Conservation (phyloP, 2,888 invertebrate genomes). For the Drosophila koepferae region DNA sequence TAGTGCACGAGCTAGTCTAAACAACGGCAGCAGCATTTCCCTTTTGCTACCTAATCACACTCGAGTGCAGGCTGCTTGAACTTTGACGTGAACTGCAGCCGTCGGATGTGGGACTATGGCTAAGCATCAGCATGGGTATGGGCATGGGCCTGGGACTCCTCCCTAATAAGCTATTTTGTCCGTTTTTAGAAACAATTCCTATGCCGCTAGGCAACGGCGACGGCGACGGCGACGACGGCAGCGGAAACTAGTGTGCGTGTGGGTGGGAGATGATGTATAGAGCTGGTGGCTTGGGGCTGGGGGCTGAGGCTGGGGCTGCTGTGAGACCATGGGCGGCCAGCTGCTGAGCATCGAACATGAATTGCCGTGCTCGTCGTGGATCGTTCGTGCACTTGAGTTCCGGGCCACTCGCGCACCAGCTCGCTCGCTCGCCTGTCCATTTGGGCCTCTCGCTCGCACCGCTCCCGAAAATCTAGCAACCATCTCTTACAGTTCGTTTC, state of each 20-base stretch:
- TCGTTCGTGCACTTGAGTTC: constrained; percentile 73
- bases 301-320: constrained; percentile 20
- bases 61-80: constrained; percentile 65
- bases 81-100: constrained; percentile 75
- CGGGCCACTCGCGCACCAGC: constrained; percentile 23
- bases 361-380: constrained; percentile 69
- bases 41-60: constrained; percentile 46
- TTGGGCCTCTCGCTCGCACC: constrained; percentile 38
- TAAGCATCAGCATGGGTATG: constrained; percentile 7
- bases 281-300: constrained; percentile 4
- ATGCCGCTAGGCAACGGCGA: constrained; percentile 50
- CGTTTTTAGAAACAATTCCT: constrained; percentile 76
- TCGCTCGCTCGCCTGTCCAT: constrained; percentile 30
- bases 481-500: constrained; percentile 50
- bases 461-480: constrained; percentile 26
- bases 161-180: constrained; percentile 69
- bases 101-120: constrained; percentile 42
- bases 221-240: constrained; percentile 1
- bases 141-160: constrained; percentile 30
- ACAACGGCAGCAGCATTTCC: constrained; percentile 61
- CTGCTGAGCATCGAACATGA: constrained; percentile 73
- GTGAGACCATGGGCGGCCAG: constrained; percentile 62
- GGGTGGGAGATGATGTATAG: constrained; percentile 55
- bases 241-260: constrained; percentile 49
- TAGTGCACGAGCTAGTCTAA: constrained; percentile 66